Percentiles rank a stretch among this genome's conserved stretches.
These are phyloP conservation scores for Heliconius sara DNA, from an alignment of 2,888 invertebrate species.

Conservation along the genomic window DNA sequence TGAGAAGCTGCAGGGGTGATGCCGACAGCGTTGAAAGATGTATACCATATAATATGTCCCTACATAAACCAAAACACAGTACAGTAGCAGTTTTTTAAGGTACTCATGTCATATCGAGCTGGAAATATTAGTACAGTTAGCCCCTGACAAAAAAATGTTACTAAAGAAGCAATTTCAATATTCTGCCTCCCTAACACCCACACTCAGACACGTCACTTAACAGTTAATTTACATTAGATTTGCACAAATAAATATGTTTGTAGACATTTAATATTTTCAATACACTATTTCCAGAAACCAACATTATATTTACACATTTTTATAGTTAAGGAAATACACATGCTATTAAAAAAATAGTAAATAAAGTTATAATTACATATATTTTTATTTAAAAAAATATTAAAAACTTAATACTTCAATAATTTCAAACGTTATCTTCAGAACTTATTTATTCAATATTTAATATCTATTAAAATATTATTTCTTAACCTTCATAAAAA, in stretches of 20 bases:
- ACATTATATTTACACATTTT: neutral
- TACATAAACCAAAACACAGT: too few relatives aligned
- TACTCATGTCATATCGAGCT: too few relatives aligned
- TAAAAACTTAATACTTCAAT: slow-evolving; percentile 1
- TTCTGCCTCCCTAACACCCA: neutral
- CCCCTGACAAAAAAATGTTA: too few relatives aligned
- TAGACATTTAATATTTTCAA: neutral
- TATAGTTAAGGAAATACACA: neutral
- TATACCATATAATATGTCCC: too few relatives aligned
- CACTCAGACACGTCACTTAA: neutral
- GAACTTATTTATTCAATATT: slow-evolving; percentile 5
- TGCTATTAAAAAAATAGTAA: neutral
- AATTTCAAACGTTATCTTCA: neutral
- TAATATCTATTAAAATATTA: neutral
- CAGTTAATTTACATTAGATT: neutral
- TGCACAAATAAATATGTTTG: neutral
- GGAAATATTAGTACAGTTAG: too few relatives aligned
- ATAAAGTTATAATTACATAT: neutral
- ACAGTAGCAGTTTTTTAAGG: too few relatives aligned
- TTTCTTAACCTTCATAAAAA: slow-evolving; percentile 4
- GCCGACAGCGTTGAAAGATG: too few relatives aligned
- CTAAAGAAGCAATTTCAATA: too few relatives aligned
- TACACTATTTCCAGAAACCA: neutral
- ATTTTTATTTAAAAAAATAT: neutral
- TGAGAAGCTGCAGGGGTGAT: too few relatives aligned